phyloP scores from a whole-genome alignment of 1,140 invertebrate genomes.

The Megalonaias nervosa region DNA sequence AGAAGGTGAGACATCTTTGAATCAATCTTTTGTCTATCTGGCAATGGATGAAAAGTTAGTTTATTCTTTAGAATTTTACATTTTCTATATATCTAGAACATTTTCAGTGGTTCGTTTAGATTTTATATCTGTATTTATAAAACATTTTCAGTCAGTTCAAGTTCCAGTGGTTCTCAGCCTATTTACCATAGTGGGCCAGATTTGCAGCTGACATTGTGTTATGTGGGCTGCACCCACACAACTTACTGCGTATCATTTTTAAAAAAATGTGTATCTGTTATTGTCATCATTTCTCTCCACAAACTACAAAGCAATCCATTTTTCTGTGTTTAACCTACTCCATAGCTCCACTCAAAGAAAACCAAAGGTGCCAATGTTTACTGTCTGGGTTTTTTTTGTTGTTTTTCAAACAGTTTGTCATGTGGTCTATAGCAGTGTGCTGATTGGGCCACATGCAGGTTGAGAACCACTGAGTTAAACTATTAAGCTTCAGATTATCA shows the following conservation, averaged over 20 bases:
- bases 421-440: too few relatives aligned
- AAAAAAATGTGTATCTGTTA: background rate
- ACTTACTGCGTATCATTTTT: background rate
- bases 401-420: too few relatives aligned
- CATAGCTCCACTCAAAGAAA: too few relatives aligned
- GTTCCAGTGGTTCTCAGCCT: background rate
- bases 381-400: too few relatives aligned
- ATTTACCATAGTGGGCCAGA: too few relatives aligned
- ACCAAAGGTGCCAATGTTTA: too few relatives aligned
- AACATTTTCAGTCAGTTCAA: background rate
- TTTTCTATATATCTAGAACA: background rate
- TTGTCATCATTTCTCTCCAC: too few relatives aligned
- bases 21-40: background rate
- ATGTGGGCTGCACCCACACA: background rate
- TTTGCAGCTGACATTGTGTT: constrained; percentile 5
- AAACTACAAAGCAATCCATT: too few relatives aligned
- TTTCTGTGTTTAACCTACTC: too few relatives aligned
- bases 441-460: too few relatives aligned
- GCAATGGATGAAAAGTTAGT: background rate
- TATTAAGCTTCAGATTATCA: too few relatives aligned
- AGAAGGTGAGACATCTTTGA: constrained; percentile 56
- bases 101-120: background rate
- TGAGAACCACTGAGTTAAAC: too few relatives aligned
- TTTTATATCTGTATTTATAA: background rate
- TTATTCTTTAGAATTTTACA: background rate